phyloP scores from a whole-genome alignment of 2,888 invertebrate species.

The Stenotaenia linearis region DNA sequence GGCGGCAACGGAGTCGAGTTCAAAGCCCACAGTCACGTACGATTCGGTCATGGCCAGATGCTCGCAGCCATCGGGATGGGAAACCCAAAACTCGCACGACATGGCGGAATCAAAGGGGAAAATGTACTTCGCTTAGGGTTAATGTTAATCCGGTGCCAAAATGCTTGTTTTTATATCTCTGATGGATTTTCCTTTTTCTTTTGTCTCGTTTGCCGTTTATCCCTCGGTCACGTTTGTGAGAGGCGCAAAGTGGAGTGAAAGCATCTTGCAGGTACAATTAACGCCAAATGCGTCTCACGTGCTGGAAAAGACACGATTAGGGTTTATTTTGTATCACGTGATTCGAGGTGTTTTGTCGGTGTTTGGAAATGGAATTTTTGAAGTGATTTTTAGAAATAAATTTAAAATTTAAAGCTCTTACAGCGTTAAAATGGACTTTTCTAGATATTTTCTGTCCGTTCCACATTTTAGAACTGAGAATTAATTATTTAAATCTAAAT shows the following conservation, averaged over 20 bases:
- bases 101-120: background rate
- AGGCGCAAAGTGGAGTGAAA: background rate
- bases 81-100: background rate
- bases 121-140: background rate
- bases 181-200: background rate
- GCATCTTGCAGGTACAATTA: background rate
- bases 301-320: too few relatives aligned
- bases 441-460: too few relatives aligned
- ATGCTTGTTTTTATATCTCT: background rate
- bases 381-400: too few relatives aligned
- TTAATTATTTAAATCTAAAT: too few relatives aligned
- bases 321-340: background rate
- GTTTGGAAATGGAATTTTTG: too few relatives aligned
- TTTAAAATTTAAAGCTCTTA: too few relatives aligned
- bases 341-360: too few relatives aligned
- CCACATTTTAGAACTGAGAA: too few relatives aligned
- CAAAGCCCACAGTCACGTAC: constrained; percentile 15
- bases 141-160: background rate
- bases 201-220: background rate
- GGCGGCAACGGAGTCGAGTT: constrained; percentile 5
- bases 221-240: background rate
- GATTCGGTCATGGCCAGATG: background rate
- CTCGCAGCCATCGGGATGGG: background rate
- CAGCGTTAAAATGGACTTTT: too few relatives aligned
- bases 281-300: background rate